Percentiles rank a stretch among this genome's conserved stretches.
Evolutionary conservation across 1,140 invertebrate genomes (phyloP).

Genomic region (Apocrypta bakeri): DNA sequence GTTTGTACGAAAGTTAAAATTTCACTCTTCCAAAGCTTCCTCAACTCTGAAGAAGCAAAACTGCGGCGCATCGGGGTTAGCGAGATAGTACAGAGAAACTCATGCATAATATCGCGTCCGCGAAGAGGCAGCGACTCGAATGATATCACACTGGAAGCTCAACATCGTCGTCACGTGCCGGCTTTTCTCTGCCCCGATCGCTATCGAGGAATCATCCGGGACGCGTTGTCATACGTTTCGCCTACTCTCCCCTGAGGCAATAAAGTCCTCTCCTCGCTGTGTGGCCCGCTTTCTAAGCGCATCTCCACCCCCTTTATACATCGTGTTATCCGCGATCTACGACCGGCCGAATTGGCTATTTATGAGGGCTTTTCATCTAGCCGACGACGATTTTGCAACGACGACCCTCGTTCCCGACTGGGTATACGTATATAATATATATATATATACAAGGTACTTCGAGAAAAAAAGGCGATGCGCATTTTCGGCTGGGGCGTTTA

Average conservation of each 20-base stretch:
- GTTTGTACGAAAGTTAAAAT: no score
- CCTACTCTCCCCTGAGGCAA: constrained; percentile 57
- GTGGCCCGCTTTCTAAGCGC: background rate
- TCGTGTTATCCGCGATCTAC: constrained; percentile 67
- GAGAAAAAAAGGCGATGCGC: constrained; percentile 2
- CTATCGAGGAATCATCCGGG: constrained; percentile 50
- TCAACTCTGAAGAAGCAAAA: no score
- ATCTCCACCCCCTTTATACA: constrained; percentile 49
- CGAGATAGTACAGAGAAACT: background rate
- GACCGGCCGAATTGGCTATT: constrained; percentile 68
- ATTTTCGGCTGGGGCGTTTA: constrained; percentile 38
- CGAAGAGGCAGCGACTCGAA: background rate
- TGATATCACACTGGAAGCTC: background rate
- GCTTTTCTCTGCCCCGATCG: constrained; percentile 34
- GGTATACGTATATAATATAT: no score
- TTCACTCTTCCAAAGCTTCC: no score
- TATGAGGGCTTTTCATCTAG: constrained; percentile 61
- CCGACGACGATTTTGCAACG: constrained; percentile 57
- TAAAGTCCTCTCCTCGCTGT: constrained; percentile 61
- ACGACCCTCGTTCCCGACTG: constrained; percentile 47
- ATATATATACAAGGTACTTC: no score
- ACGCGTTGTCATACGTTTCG: background rate
- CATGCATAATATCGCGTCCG: background rate
- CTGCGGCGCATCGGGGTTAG: no score
- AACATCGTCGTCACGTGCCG: constrained; percentile 34